Evolutionary conservation across 2,888 invertebrate genomes (phyloP), one percentile per base, ranked within the genome.

Genomic region (Chesias legatella): DNA sequence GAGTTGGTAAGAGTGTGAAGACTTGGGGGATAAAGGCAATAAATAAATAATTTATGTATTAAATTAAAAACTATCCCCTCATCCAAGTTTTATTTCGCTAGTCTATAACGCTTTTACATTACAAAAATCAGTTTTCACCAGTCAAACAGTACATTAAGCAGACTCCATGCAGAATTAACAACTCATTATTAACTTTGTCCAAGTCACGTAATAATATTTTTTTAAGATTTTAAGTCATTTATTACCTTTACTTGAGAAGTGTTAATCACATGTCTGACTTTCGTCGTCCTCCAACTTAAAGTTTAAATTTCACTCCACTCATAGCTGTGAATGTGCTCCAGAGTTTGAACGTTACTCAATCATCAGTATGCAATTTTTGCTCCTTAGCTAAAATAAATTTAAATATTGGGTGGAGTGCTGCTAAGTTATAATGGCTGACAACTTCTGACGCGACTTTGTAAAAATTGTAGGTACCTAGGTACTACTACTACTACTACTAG

Each of bases 211-310:
- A 26, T 26, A 31, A 31, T 38, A 3, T 26, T 21, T 13, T 1
- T 11, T 4, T 17, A 2, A 17, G 13, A 13, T 10, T 9, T 17
- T 33, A 11, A 3, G 6, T 17, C 25, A 26, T 33, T 33, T 24
- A 30, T 30, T 34, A 36, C 36, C 33, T 46, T 48, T 43, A 39
- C 42, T 38, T 26, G 10, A 13, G 10, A 33, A 43, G 43, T 50
- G 48, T 48, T 53, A 50, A 50, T 50, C 50, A 53, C 53, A 46
- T 43, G 46, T 47, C 44, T 51, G 51, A 39, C 51, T 51, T 53
- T 47, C 39, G 39, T 28, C 41, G 47, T 17, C 51, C 53, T 49
- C 31, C 7, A 44, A 47, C 39, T 43, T 43, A n/a, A 33, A 39
- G 42, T 44, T 46, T 50, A 43, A 49, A 49, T 48, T 45, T 45